A percentile compares a stretch with the other conserved stretches of the same genome.
Evolutionary conservation across 2,113 vertebrate species (phyloP).

Genomic region (Condylura cristata): DNA sequence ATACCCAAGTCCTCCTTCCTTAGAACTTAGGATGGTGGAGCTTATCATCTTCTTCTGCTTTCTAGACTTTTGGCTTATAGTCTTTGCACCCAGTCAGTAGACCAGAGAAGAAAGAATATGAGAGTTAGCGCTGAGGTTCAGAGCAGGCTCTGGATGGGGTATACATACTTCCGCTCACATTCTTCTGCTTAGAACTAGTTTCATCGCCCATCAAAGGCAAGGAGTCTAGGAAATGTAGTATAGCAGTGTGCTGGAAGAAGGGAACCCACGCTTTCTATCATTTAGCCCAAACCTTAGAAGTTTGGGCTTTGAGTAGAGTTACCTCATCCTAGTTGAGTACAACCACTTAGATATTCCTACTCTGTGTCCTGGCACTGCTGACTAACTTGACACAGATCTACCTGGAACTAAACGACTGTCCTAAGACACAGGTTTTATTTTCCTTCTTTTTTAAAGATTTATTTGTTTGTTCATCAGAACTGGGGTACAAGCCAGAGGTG

Average conservation of each 20-base stretch:
- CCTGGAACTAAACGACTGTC: neutral
- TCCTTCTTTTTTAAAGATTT: neutral
- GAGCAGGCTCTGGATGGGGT: neutral
- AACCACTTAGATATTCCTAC: neutral
- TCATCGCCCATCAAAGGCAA: neutral
- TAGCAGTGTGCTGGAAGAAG: neutral
- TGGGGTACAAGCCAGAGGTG: no score
- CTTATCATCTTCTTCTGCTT: neutral
- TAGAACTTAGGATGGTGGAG: neutral
- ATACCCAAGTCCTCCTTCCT: neutral
- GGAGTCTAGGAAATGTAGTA: neutral
- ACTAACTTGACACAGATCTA: neutral
- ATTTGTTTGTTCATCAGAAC: no score
- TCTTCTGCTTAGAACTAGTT: neutral
- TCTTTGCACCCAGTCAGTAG: neutral
- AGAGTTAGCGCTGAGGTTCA: neutral
- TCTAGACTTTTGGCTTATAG: neutral
- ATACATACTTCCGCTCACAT: neutral
- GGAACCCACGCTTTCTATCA: neutral
- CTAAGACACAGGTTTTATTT: neutral
- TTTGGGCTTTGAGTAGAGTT: neutral
- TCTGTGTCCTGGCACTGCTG: neutral
- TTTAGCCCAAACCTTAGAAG: neutral
- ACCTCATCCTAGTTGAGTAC: neutral
- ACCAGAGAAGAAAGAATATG: neutral